A percentile compares a stretch with the other conserved stretches of the same genome.
These are phyloP conservation scores for Galeopsomyia nigrocyanea DNA, from an alignment of 2,888 invertebrate genomes.

Conservation along the genomic window DNA sequence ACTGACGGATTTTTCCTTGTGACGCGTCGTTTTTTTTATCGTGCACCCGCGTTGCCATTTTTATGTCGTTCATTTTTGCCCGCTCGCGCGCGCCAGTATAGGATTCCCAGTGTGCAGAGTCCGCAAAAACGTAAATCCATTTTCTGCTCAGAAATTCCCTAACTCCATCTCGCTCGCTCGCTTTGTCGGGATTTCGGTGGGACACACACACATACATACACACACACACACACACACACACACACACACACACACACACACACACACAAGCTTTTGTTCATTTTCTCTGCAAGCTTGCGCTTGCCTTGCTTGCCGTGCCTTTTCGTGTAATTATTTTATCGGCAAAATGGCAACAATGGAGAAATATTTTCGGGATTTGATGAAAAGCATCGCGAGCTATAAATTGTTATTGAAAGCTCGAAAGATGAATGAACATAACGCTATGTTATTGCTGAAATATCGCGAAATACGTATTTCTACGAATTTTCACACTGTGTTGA, in stretches of 20 bases:
- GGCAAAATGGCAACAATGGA: too few species aligned
- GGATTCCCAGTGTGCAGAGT: constrained; percentile 1
- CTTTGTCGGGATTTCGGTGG: constrained; percentile 21
- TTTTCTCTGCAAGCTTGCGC: neutral
- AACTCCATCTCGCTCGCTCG: constrained; percentile 11
- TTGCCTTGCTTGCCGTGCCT: too few species aligned
- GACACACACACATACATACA: neutral
- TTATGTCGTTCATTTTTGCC: neutral
- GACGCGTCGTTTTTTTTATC: neutral
- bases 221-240: neutral
- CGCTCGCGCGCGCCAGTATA: neutral
- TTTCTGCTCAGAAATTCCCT: constrained; percentile 28
- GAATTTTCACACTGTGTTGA: too few species aligned
- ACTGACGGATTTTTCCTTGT: too few species aligned
- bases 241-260: neutral
- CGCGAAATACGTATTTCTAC: too few species aligned
- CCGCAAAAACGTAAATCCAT: constrained; percentile 36
- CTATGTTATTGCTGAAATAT: too few species aligned
- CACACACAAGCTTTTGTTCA: neutral
- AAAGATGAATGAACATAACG: too few species aligned
- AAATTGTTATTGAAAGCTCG: too few species aligned
- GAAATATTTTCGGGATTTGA: too few species aligned
- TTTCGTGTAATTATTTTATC: too few species aligned
- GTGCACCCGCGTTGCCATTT: neutral
- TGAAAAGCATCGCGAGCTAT: too few species aligned